Conservation (phyloP, 2,888 invertebrate species). For the Erebia palarica region DNA sequence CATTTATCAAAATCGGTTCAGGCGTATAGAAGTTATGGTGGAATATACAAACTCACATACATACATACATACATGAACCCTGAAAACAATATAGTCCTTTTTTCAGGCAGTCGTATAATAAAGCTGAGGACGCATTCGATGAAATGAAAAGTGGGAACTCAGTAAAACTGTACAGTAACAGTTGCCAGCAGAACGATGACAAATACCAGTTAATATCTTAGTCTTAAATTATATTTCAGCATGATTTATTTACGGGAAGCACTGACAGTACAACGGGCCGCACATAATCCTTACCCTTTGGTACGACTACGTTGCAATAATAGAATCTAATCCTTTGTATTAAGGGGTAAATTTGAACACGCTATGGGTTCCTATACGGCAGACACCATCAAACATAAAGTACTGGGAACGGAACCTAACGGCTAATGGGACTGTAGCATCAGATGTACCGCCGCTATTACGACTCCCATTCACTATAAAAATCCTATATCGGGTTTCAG, state of each 20-base stretch:
- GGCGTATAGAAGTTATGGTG: too few relatives aligned
- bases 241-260: slow-evolving; percentile 22
- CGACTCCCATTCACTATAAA: slow-evolving; percentile 4
- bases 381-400: slow-evolving; percentile 18
- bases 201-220: slow-evolving; percentile 22
- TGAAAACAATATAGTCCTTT: too few relatives aligned
- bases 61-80: too few relatives aligned
- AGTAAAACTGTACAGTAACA: neutral
- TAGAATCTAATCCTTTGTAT: neutral
- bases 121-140: slow-evolving; percentile 6
- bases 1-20: too few relatives aligned
- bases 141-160: neutral
- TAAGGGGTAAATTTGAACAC: slow-evolving; percentile 5
- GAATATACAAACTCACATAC: too few relatives aligned
- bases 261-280: slow-evolving; percentile 21
- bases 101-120: too few relatives aligned
- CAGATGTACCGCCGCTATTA: slow-evolving; percentile 17
- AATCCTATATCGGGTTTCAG: slow-evolving; percentile 4
- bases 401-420: slow-evolving; percentile 23
- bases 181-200: slow-evolving; percentile 16
- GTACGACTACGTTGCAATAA: neutral
- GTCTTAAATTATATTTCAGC: slow-evolving; percentile 14
- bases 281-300: slow-evolving; percentile 14
- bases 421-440: slow-evolving; percentile 20
- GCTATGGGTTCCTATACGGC: neutral